A percentile compares a stretch with the other conserved stretches of the same genome.
Evolutionary conservation across 2,888 invertebrate genomes (phyloP).

Genomic region (Spodoptera exigua): DNA sequence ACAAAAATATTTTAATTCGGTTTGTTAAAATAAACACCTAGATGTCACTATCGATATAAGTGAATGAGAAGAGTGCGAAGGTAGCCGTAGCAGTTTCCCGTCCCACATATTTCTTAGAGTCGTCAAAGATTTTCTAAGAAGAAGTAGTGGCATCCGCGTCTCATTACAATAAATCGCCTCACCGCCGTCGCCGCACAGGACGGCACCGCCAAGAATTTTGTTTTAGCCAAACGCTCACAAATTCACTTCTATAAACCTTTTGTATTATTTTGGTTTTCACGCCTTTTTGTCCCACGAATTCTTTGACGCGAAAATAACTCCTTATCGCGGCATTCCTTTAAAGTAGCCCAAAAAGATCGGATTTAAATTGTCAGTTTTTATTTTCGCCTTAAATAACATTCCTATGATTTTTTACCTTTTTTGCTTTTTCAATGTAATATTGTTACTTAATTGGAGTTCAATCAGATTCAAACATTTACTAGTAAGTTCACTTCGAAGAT

Average conservation of each 20-base stretch:
- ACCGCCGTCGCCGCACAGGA: conserved; percentile 89
- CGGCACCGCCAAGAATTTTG: conserved; percentile 88
- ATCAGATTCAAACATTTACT: conserved; percentile 25
- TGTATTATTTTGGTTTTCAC: conserved; percentile 89
- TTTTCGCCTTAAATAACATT: conserved; percentile 81
- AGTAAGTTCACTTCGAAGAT: background rate
- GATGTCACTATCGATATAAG: conserved; percentile 5
- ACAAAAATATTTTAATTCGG: background rate
- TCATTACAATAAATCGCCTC: conserved; percentile 87
- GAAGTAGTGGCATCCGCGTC: conserved; percentile 77
- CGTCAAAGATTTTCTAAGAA: conserved; percentile 83
- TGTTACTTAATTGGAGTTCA: conserved; percentile 62
- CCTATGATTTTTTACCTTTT: conserved; percentile 72
- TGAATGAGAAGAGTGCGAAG: conserved; percentile 57
- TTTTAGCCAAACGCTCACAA: conserved; percentile 89
- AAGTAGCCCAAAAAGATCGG: conserved; percentile 84
- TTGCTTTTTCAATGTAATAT: conserved; percentile 74
- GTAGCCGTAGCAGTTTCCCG: conserved; percentile 60
- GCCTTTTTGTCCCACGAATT: conserved; percentile 87
- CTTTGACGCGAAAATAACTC: conserved; percentile 88
- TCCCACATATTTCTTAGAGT: conserved; percentile 80
- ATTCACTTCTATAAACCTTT: conserved; percentile 87
- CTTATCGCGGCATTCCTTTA: conserved; percentile 88
- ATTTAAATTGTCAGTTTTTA: conserved; percentile 78
- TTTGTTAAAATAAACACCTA: background rate